phyloP scores from a whole-genome alignment of 53 echinoderm and acorn worm species.

The Stichopus horrens region DNA sequence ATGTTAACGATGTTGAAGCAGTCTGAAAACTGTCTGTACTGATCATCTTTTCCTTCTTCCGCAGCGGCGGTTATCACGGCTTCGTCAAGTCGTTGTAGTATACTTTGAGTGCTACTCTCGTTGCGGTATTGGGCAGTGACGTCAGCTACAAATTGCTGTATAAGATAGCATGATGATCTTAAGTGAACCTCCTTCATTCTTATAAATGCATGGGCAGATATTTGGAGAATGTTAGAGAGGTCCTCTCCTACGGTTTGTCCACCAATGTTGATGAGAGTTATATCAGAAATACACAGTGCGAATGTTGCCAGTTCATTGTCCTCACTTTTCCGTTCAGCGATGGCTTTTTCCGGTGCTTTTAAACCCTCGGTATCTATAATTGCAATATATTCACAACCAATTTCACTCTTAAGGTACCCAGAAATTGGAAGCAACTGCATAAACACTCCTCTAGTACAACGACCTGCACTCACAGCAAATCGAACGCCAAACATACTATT shows the following conservation, averaged over 20 bases:
- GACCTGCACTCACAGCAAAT: conserved; percentile 41
- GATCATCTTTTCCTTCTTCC: conserved; percentile 29
- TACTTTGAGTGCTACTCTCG: conserved; percentile 29
- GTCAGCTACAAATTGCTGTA: conserved; percentile 41
- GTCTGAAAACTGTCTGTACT: conserved; percentile 25
- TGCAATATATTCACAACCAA: conserved; percentile 16
- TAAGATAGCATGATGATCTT: conserved; percentile 22
- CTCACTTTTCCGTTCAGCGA: not conserved
- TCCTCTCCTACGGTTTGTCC: conserved; percentile 43
- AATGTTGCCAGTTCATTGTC: conserved; percentile 48
- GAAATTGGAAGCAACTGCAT: conserved; percentile 16
- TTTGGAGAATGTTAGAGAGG: conserved; percentile 30
- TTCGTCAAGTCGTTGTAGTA: conserved; percentile 6
- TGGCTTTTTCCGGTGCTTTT: conserved; percentile 37
- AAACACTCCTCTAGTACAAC: conserved; percentile 39
- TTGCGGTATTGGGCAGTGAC: conserved; percentile 23
- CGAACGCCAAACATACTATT: conserved; percentile 48
- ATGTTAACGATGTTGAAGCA: conserved; percentile 17
- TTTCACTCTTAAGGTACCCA: not conserved
- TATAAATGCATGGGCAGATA: conserved; percentile 33
- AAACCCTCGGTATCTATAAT: conserved; percentile 34
- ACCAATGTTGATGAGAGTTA: conserved; percentile 33
- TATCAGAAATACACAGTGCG: conserved; percentile 37
- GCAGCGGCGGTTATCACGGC: conserved; percentile 12
- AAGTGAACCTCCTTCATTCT: conserved; percentile 44